Base-by-base conservation (phyloP, 2,113 vertebrate species). In the Pedionomus torquatus region DNA sequence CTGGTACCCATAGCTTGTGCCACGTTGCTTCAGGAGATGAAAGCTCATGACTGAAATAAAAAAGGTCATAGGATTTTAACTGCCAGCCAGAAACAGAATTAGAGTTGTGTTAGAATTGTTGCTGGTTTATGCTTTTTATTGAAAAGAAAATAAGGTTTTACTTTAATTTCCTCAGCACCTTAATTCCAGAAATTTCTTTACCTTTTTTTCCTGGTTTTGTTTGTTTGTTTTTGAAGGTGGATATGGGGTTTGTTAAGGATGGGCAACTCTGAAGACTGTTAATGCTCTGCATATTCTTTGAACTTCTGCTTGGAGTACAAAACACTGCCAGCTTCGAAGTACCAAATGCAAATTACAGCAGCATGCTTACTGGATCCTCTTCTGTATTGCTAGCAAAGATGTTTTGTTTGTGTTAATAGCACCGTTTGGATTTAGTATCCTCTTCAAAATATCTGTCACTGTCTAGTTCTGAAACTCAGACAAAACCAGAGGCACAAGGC, bases 21-120 rank as follows among this genome's bases (percentile, higher is more conserved):
- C 90, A 33, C 80, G 94, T 97, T 96, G 90, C 88, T 98, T 97
- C 91, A 95, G 97, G 95, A 94, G 93, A 96, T 96, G 93, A 96
- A 97, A 97, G 96, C 43, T 95, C 69, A 64, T 10, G 26, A 94
- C 89, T 83, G 92, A 97, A 97, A 98, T 97, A 94, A 98, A 96
- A 97, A 95, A 95, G 84, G 87, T 72, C 63, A 64, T 57, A 94
- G 92, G 91, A 95, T 96, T 93, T 95, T 96, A 96, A 95, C 94
- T 71, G 91, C 64, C n/a, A 87, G 65, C 37, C 86, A 76, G 77
- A 86, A 93, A 31, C 15, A 96, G 95, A 96, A 77, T 83, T 71
- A 72, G 44, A 76, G 63, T 91, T 78, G 21, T 79, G 49, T 92
- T 93, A 87, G 79, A 93, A 87, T 57, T 31, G 44, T 66, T 93